These are phyloP conservation scores for Tenodera sinensis DNA, from an alignment of 2,888 invertebrate genomes.

Conservation along the genomic window DNA sequence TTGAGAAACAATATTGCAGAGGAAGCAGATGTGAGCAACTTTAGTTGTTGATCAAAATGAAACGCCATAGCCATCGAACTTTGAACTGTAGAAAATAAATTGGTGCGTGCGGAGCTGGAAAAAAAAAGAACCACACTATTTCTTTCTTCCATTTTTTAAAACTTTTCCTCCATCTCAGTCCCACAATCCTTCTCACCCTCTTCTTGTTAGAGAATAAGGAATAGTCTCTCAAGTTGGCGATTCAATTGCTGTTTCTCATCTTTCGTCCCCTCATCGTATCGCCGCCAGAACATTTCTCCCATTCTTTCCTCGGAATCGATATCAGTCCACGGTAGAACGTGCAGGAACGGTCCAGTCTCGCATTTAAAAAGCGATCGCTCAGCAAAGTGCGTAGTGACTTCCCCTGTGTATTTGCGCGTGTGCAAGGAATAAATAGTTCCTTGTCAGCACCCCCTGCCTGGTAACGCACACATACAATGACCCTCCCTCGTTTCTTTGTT, in stretches of 20 bases:
- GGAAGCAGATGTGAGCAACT: neutral
- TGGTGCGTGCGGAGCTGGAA: neutral
- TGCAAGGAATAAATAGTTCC: neutral
- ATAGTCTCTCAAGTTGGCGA: neutral
- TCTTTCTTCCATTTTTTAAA: neutral
- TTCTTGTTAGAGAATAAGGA: neutral
- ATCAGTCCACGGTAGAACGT: neutral
- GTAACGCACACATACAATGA: too few species aligned
- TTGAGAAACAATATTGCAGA: neutral
- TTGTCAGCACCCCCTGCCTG: neutral
- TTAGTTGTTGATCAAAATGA: neutral
- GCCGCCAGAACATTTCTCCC: neutral
- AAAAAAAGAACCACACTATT: neutral
- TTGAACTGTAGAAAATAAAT: neutral
- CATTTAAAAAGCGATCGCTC: constrained; percentile 1
- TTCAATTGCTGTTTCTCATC: constrained; percentile 8
- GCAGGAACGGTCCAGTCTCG: neutral
- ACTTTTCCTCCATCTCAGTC: neutral
- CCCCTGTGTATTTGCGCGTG: neutral
- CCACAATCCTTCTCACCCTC: neutral
- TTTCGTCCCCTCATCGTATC: neutral
- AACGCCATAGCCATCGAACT: neutral
- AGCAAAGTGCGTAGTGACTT: neutral
- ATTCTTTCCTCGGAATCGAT: neutral
- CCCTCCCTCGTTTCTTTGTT: neutral